A percentile compares a stretch with the other conserved stretches of the same genome.
Evolutionary conservation across 2,888 invertebrate genomes (phyloP).

Genomic region (Orthosia gothica): DNA sequence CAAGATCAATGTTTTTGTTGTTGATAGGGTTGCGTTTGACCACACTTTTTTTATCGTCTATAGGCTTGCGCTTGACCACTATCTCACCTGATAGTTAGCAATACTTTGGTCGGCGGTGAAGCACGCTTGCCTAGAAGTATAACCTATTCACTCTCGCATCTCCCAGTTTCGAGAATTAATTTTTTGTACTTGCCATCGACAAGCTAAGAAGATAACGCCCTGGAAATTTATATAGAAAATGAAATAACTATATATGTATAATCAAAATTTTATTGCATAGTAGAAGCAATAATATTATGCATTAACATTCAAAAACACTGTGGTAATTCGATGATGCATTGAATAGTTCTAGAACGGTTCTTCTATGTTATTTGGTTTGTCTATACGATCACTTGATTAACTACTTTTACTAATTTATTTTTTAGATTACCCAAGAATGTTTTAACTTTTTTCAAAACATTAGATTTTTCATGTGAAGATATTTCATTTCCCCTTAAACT

Average conservation of each 20-base stretch:
- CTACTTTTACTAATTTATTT: not conserved
- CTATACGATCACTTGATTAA: not conserved
- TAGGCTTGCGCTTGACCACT: no score
- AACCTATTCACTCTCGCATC: no score
- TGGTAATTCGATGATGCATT: not conserved
- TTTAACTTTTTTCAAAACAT: slow-evolving; percentile 4
- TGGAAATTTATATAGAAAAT: not conserved
- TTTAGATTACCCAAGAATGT: not conserved
- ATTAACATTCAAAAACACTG: not conserved
- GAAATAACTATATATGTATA: not conserved
- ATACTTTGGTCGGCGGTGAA: no score
- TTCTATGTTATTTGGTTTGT: not conserved
- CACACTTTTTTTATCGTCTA: no score
- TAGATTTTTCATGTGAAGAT: not conserved
- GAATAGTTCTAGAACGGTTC: not conserved
- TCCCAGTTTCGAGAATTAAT: no score
- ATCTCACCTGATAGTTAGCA: no score
- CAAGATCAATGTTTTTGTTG: no score
- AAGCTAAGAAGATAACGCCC: not conserved
- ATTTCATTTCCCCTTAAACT: not conserved
- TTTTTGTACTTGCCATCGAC: no score
- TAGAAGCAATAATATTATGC: not conserved
- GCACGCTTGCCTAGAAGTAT: no score
- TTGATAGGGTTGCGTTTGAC: no score
- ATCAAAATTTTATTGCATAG: slow-evolving; percentile 28